Percentiles rank a stretch among this genome's conserved stretches.
These are phyloP conservation scores for Drosophila melanica DNA, from an alignment of 1,140 invertebrate genomes.

Conservation along the genomic window DNA sequence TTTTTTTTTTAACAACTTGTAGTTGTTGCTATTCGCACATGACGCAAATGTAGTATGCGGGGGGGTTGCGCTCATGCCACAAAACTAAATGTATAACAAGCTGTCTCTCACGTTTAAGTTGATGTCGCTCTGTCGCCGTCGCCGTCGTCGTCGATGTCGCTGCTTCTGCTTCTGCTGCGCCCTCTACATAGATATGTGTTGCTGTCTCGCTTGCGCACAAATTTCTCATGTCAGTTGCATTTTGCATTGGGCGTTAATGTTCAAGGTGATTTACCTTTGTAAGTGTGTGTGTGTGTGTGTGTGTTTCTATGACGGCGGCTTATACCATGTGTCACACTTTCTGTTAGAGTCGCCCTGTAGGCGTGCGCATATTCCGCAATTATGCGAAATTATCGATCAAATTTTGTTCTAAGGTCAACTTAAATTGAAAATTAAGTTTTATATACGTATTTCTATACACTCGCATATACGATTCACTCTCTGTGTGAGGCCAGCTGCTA, in stretches of 20 bases:
- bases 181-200: slow-evolving; percentile 14
- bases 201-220: slow-evolving; percentile 32
- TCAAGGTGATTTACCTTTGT: slow-evolving; percentile 70
- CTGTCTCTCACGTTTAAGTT: slow-evolving; percentile 56
- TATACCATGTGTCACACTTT: slow-evolving; percentile 62
- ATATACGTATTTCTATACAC: slow-evolving; percentile 14
- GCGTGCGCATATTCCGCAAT: slow-evolving; percentile 53
- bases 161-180: background rate
- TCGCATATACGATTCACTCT: background rate
- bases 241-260: slow-evolving; percentile 81
- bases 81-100: slow-evolving; percentile 50
- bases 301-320: slow-evolving; percentile 25
- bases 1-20: slow-evolving; percentile 36
- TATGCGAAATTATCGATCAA: slow-evolving; percentile 83
- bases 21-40: slow-evolving; percentile 44
- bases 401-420: slow-evolving; percentile 76
- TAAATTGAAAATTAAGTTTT: slow-evolving; percentile 71
- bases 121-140: slow-evolving; percentile 38
- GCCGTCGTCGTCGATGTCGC: background rate
- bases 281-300: slow-evolving; percentile 29
- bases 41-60: slow-evolving; percentile 65
- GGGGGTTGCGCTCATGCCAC: slow-evolving; percentile 23
- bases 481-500: slow-evolving; percentile 37
- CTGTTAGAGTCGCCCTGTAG: slow-evolving; percentile 22
- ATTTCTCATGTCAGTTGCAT: slow-evolving; percentile 68